Conservation (phyloP, 2,888 invertebrate genomes). For the Trissolcus japonicus region DNA sequence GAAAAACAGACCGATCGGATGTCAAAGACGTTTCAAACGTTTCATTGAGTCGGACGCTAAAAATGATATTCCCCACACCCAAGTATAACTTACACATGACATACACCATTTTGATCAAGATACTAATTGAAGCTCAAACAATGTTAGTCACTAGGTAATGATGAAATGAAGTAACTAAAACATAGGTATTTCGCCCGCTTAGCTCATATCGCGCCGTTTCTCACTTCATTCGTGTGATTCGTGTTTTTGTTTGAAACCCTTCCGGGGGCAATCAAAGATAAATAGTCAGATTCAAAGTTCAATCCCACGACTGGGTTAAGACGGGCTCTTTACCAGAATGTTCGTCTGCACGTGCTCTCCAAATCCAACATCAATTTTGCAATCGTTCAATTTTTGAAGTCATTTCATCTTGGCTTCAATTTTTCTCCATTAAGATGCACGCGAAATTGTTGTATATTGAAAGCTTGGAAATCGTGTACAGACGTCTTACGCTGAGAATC, state of each 20-base stretch:
- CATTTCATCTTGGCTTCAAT: no score
- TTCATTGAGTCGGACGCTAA: conserved; percentile 59
- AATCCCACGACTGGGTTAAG: conserved; percentile 35
- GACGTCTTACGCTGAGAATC: conserved; percentile 52
- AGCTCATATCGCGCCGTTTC: conserved; percentile 62
- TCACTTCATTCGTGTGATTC: neutral
- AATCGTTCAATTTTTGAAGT: neutral
- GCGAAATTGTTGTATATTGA: neutral
- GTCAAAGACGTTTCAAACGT: conserved; percentile 59
- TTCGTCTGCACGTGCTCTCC: conserved; percentile 46
- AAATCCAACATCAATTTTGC: conserved; percentile 2
- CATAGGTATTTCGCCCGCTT: conserved; percentile 69
- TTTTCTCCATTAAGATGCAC: neutral
- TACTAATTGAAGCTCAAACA: conserved; percentile 77
- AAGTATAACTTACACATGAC: conserved; percentile 76
- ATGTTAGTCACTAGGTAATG: conserved; percentile 77
- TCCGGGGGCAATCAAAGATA: neutral
- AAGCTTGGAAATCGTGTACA: conserved; percentile 44
- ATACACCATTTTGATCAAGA: conserved; percentile 75
- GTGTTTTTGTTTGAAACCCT: neutral
- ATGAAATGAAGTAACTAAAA: conserved; percentile 74
- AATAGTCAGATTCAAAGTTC: neutral
- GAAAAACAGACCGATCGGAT: conserved; percentile 12
- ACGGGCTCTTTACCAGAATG: conserved; percentile 49
- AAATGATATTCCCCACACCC: conserved; percentile 74